Evolutionary conservation across 37 sponge, comb jelly and placozoan genomes (phyloP), one percentile per base, ranked within the genome.

Genomic region (Haliclona indistincta): DNA sequence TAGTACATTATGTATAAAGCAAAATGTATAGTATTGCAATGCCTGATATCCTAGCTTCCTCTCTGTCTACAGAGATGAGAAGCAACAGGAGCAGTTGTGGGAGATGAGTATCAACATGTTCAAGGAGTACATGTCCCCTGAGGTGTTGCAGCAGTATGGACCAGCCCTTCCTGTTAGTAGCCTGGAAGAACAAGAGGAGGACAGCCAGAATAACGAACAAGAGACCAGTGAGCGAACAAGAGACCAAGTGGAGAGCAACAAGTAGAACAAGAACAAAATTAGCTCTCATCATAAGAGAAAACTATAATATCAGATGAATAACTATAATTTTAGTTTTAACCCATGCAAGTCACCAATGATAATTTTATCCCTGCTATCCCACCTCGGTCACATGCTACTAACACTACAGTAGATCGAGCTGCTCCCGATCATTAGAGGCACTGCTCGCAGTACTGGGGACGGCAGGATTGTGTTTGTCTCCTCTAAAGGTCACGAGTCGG

Each of bases 401-500:
- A 73, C 74, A 37, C 63, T 81, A n/a, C n/a, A n/a, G n/a, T n/a
- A n/a, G n/a, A n/a, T n/a, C 39, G 74, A 81, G 56, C 82, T 81
- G 36, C 73, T 81, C 13, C 73, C 74, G 7, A 20, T 72, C 40
- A 63, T 81, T 38, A n/a, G 37, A 5, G 49, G 41, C 47, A 69
- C 70, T 43, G 70, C 44, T 43, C 22, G 6, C 7, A n/a, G 23
- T n/a, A n/a, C 23, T 25, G 47, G 47, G 51, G 82, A 81, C 41
- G 25, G 39, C 22, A 64, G 82, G 49, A 53, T 81, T 25, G 75
- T 81, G 25, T 8, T 66, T 70, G 74, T 81, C 35, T 73, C 82
- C n/a, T 73, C 74, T 17, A 43, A 3, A 30, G 82, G 36, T 36
- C 67, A 64, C 41, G 43, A 32, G 34, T 3, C 19, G 44, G 82